Percentiles rank a stretch among this genome's conserved stretches.
phyloP scores from a whole-genome alignment of 2,797 vertebrate genomes.

The Leontopithecus rosalia region DNA sequence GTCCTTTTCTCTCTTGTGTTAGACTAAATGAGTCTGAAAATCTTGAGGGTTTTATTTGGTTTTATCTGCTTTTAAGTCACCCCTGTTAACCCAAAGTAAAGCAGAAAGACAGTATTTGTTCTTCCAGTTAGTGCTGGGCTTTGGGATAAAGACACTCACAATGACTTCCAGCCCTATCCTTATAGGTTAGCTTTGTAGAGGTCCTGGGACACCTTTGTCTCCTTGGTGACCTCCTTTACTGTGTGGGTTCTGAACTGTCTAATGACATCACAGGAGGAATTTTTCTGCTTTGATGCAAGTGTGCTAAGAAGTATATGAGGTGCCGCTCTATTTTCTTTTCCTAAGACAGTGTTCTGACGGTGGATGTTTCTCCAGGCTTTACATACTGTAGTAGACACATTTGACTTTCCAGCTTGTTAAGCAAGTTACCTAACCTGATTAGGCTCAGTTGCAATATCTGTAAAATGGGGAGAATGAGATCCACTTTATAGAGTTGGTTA shows the following conservation, averaged over 20 bases:
- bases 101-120: not conserved
- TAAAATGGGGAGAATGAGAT: constrained; percentile 4
- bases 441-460: not conserved
- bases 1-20: not conserved
- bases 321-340: not conserved
- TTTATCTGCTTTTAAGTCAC: not conserved
- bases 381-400: not conserved
- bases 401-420: not conserved
- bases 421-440: not conserved
- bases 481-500: not conserved
- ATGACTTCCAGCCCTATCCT: not conserved
- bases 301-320: not conserved
- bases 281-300: not conserved
- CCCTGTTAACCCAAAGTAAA: not conserved
- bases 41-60: constrained; percentile 26
- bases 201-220: not conserved
- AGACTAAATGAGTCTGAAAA: not conserved
- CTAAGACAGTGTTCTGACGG: not conserved
- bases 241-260: not conserved
- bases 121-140: not conserved
- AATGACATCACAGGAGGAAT: not conserved
- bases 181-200: not conserved
- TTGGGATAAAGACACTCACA: not conserved
- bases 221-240: not conserved
- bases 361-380: not conserved